Percentiles rank a stretch among this genome's conserved stretches.
These are phyloP conservation scores for Horisme vitalbata DNA, from an alignment of 2,888 invertebrate species.

Conservation along the genomic window DNA sequence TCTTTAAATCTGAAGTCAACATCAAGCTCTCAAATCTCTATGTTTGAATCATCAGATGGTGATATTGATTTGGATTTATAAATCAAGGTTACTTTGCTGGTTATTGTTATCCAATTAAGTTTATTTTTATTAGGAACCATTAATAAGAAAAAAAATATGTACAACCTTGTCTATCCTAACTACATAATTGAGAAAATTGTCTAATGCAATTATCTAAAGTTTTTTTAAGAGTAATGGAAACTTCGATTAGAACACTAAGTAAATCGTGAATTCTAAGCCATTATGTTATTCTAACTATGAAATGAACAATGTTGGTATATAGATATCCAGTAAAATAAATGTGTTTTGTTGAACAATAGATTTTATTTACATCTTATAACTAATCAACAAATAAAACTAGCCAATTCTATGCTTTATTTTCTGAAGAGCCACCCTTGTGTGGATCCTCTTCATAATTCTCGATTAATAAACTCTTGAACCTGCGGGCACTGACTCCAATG, in stretches of 20 bases:
- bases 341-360: slow-evolving; percentile 23
- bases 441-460: slow-evolving; percentile 87
- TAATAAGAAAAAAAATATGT: no score
- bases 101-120: no score
- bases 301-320: slow-evolving; percentile 29
- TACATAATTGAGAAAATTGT: no score
- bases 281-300: no score
- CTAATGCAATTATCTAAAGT: no score
- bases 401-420: not conserved
- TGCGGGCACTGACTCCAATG: slow-evolving; percentile 83
- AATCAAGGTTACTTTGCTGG: slow-evolving; percentile 41
- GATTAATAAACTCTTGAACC: slow-evolving; percentile 87
- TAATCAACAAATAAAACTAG: not conserved
- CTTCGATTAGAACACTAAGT: no score
- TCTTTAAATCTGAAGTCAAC: slow-evolving; percentile 24
- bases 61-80: slow-evolving; percentile 79
- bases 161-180: no score
- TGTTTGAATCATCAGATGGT: slow-evolving; percentile 78
- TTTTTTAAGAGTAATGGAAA: no score
- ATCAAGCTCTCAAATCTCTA: slow-evolving; percentile 68
- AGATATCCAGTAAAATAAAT: no score
- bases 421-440: slow-evolving; percentile 53
- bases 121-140: slow-evolving; percentile 1
- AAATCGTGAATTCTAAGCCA: no score
- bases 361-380: slow-evolving; percentile 23